Conservation (phyloP, 2,888 invertebrate genomes). For the Tipula confusa region DNA sequence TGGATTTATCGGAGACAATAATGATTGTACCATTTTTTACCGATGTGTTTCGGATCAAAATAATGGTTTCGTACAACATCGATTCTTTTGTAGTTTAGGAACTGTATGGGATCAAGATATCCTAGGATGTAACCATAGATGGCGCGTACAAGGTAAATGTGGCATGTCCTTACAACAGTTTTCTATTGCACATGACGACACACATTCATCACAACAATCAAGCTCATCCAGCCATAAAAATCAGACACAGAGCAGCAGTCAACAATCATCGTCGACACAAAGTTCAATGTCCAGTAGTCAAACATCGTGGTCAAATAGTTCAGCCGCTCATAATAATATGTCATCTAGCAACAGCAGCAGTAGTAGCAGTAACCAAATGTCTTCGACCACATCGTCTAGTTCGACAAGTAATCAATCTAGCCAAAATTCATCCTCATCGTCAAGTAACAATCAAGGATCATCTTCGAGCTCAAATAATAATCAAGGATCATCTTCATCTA, state of each 20-base stretch:
- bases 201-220: slow-evolving; percentile 20
- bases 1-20: slow-evolving; percentile 66
- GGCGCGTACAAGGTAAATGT: slow-evolving; percentile 55
- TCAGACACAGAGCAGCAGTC: slow-evolving; percentile 14
- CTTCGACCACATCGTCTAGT: neutral
- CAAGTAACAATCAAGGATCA: slow-evolving; percentile 34
- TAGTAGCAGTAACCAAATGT: slow-evolving; percentile 28
- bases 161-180: slow-evolving; percentile 31
- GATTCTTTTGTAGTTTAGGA: slow-evolving; percentile 68
- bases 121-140: slow-evolving; percentile 67
- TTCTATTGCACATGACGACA: slow-evolving; percentile 26
- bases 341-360: neutral
- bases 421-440: slow-evolving; percentile 35
- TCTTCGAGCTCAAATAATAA: slow-evolving; percentile 33
- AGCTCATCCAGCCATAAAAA: slow-evolving; percentile 26
- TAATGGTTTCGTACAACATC: slow-evolving; percentile 59
- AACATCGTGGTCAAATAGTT: neutral
- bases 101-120: slow-evolving; percentile 71
- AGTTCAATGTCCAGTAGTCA: slow-evolving; percentile 26
- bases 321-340: neutral
- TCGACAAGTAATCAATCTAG: slow-evolving; percentile 31
- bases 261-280: slow-evolving; percentile 33
- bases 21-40: slow-evolving; percentile 70
- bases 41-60: slow-evolving; percentile 64
- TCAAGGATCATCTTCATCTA: neutral